Evolutionary conservation across 2,113 vertebrate genomes (phyloP).

Genomic region (Vicugna pacos): DNA sequence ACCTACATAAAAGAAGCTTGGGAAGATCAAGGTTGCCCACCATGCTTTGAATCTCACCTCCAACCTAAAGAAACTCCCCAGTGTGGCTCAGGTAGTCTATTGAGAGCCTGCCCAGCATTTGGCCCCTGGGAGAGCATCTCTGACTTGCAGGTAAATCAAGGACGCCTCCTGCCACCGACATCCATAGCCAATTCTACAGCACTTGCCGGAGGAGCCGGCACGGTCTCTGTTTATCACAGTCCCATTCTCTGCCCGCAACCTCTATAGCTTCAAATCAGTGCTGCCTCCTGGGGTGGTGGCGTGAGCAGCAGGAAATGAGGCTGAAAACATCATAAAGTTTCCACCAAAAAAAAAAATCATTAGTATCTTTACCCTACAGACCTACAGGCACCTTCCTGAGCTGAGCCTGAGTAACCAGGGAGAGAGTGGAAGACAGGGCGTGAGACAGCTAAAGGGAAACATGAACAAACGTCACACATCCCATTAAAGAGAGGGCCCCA

Average conservation of each 20-base stretch:
- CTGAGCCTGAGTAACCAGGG: rapidly evolving
- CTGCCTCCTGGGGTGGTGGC: slow-evolving; percentile 74
- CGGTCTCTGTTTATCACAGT: slow-evolving; percentile 66
- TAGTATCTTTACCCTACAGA: slow-evolving; percentile 78
- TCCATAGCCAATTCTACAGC: neutral
- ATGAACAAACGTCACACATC: neutral
- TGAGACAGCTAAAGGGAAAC: neutral
- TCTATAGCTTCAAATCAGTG: slow-evolving; percentile 68
- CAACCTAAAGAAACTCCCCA: neutral
- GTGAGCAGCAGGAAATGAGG: slow-evolving; percentile 77
- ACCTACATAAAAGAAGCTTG: rapidly evolving
- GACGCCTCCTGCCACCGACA: neutral
- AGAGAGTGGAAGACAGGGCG: neutral
- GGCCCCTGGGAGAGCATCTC: neutral
- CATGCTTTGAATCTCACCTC: neutral
- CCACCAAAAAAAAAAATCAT: slow-evolving; percentile 54
- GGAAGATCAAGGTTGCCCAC: neutral
- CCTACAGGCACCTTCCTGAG: slow-evolving; percentile 41
- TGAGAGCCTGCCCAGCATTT: rapidly evolving
- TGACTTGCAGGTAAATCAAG: too few species aligned
- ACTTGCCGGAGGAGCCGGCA: neutral
- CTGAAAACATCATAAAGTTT: slow-evolving; percentile 65
- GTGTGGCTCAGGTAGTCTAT: rapidly evolving
- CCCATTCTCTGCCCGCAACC: slow-evolving; percentile 77
- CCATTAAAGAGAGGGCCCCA: neutral